A percentile compares a stretch with the other conserved stretches of the same genome.
Evolutionary conservation across 1,140 invertebrate genomes (phyloP).

Genomic region (Halotydeus destructor): DNA sequence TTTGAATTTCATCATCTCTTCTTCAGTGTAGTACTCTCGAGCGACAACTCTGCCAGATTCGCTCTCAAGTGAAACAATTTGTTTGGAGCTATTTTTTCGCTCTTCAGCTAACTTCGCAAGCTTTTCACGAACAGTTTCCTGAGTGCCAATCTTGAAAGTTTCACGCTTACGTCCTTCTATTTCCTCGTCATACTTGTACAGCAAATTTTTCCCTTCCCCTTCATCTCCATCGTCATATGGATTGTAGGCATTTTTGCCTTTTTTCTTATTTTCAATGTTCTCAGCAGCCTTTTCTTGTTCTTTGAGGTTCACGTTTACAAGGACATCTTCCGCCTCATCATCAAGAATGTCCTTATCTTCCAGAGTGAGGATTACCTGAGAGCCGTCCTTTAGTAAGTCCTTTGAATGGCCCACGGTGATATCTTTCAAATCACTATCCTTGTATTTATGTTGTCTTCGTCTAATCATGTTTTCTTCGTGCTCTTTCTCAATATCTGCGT

Average conservation of each 20-base stretch:
- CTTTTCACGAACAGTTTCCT: constrained; percentile 20
- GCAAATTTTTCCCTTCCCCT: constrained; percentile 47
- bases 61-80: constrained; percentile 30
- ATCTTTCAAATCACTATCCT: constrained; percentile 47
- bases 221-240: constrained; percentile 69
- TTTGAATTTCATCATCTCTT: constrained; percentile 63
- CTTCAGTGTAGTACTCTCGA: constrained; percentile 65
- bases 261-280: constrained; percentile 64
- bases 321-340: constrained; percentile 55
- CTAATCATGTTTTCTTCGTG: constrained; percentile 39
- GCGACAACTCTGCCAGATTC: constrained; percentile 43
- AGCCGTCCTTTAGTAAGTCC: constrained; percentile 55
- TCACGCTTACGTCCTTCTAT: constrained; percentile 54
- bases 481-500: constrained; percentile 50
- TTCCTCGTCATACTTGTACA: constrained; percentile 91
- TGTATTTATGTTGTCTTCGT: constrained; percentile 40
- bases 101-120: constrained; percentile 23
- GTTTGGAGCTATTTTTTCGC: constrained; percentile 24
- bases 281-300: constrained; percentile 79
- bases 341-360: constrained; percentile 80
- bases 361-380: constrained; percentile 67
- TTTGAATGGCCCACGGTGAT: constrained; percentile 68
- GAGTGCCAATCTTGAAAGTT: constrained; percentile 51
- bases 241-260: constrained; percentile 50
- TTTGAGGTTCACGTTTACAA: constrained; percentile 87